Conservation (phyloP, 1,140 invertebrate genomes). For the Pseudomyrmex cubaensis region DNA sequence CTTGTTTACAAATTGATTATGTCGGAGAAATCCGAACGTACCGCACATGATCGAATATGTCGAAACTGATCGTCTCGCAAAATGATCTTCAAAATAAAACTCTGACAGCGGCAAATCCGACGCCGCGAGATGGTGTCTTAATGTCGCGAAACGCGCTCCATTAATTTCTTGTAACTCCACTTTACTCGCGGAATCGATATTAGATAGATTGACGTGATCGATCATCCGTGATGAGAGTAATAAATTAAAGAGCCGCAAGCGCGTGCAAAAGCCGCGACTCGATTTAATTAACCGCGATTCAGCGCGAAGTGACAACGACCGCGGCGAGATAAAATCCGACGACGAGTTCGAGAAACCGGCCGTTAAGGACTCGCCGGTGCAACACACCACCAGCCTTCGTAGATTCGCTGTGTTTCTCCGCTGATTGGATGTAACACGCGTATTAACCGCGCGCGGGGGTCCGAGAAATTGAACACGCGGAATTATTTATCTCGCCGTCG, state of each 20-base stretch:
- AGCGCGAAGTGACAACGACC: not conserved
- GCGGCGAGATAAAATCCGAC: constrained; percentile 28
- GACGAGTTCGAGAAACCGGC: constrained; percentile 2
- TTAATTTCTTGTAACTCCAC: constrained; percentile 4
- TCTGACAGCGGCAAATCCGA: not conserved
- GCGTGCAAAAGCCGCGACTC: not conserved
- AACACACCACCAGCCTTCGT: constrained; percentile 2
- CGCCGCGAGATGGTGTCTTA: not conserved
- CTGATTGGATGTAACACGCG: constrained; percentile 30
- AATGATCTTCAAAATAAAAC: no score
- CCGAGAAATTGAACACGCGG: constrained; percentile 38
- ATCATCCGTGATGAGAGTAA: not conserved
- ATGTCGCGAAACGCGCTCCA: constrained; percentile 5
- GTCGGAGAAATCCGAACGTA: constrained; percentile 24
- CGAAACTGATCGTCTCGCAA: not conserved
- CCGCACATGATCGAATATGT: constrained; percentile 39
- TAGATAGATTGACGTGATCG: constrained; percentile 17
- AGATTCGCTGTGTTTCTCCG: constrained; percentile 16
- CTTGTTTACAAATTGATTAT: constrained; percentile 76
- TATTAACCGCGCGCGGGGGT: not conserved
- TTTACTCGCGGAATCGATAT: not conserved
- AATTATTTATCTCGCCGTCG: constrained; percentile 6
- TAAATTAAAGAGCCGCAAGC: not conserved
- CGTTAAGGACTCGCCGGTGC: constrained; percentile 4
- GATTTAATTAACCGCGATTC: constrained; percentile 23